These are phyloP conservation scores for Drosophila colorata DNA, from an alignment of 2,888 invertebrate genomes.

Conservation along the genomic window DNA sequence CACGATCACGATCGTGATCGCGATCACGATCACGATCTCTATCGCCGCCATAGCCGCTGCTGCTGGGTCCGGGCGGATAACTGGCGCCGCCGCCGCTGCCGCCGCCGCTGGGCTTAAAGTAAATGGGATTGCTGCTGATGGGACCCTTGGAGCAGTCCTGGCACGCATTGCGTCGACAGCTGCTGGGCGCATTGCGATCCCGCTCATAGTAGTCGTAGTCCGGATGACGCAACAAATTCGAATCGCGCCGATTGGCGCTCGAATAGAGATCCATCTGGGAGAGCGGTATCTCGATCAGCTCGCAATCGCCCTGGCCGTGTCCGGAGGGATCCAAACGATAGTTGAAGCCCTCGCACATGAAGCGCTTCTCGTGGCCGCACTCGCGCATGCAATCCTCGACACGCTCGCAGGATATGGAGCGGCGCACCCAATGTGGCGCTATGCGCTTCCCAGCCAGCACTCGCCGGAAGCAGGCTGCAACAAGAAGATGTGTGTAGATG, in stretches of 20 bases:
- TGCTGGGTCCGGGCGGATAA: conserved; percentile 51
- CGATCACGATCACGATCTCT: conserved; percentile 26
- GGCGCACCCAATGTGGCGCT: conserved; percentile 89
- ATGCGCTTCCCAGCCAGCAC: conserved; percentile 91
- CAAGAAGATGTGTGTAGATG: conserved; percentile 21
- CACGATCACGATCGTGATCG: conserved; percentile 42
- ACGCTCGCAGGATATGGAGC: conserved; percentile 89
- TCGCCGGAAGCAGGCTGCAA: conserved; percentile 91
- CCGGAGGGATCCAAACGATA: conserved; percentile 91
- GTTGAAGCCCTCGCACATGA: conserved; percentile 93
- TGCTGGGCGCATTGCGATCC: conserved; percentile 90
- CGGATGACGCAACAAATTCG: conserved; percentile 86
- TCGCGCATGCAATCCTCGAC: conserved; percentile 91
- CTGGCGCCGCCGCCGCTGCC: conserved; percentile 43
- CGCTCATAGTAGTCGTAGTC: conserved; percentile 93
- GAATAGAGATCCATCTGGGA: conserved; percentile 88
- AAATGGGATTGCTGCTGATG: conserved; percentile 73
- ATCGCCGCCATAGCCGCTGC: conserved; percentile 54
- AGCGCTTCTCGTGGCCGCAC: conserved; percentile 90
- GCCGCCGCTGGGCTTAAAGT: conserved; percentile 80
- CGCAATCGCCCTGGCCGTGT: conserved; percentile 91
- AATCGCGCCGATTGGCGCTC: conserved; percentile 86
- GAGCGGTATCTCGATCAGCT: conserved; percentile 90
- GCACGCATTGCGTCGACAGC: conserved; percentile 86
- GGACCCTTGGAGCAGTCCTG: conserved; percentile 83